These are phyloP conservation scores for Dasypus novemcinctus DNA, from an alignment of 2,113 vertebrate species.

Conservation along the genomic window DNA sequence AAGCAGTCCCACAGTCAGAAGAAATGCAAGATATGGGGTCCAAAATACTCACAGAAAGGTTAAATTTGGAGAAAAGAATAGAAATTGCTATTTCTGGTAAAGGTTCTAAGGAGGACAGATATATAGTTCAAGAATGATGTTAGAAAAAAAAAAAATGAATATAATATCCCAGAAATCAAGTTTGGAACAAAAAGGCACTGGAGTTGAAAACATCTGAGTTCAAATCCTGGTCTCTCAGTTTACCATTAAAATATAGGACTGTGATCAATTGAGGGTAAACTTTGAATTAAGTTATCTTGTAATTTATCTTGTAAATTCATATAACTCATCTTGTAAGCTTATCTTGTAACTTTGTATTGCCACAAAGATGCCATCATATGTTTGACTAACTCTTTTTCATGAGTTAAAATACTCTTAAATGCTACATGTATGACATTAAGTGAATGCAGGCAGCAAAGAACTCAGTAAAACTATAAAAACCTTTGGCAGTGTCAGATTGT, in stretches of 20 bases:
- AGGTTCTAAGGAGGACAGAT: background rate
- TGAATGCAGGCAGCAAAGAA: background rate
- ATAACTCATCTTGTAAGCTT: background rate
- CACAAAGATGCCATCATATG: background rate
- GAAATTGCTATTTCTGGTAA: background rate
- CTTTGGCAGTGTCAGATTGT: background rate
- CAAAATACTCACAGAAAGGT: background rate
- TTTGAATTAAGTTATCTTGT: background rate
- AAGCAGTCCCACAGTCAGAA: background rate
- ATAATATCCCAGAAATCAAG: background rate
- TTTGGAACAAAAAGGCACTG: background rate
- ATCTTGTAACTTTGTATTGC: background rate
- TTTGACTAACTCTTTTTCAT: background rate
- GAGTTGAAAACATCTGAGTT: background rate
- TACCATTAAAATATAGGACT: background rate
- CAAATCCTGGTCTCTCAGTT: background rate
- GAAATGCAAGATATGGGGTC: background rate
- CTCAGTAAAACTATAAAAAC: background rate
- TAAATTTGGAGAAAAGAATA: background rate
- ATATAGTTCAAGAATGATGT: background rate
- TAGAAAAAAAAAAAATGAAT: background rate
- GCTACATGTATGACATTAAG: background rate
- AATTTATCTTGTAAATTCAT: background rate
- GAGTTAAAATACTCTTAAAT: background rate
- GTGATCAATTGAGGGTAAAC: background rate